Evolutionary conservation across 2,797 vertebrate genomes (phyloP), one percentile per base, ranked within the genome.

Genomic region (Pteropus rufus): DNA sequence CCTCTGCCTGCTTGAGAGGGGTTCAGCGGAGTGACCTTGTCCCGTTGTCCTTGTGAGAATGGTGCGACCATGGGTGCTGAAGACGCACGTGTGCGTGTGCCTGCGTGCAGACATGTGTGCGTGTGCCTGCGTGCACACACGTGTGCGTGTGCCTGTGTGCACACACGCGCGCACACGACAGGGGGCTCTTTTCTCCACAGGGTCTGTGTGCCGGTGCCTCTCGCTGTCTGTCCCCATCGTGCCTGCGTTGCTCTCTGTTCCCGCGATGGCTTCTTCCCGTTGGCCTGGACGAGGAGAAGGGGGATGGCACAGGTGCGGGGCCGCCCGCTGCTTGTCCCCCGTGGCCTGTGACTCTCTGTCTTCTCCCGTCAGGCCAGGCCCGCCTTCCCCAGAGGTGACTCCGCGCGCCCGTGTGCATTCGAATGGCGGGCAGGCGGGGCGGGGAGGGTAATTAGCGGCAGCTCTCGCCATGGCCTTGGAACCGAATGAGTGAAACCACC

Each of bases 11-110:
- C 97, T 98, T 98, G 97, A 97, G 97, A 96, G 97, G 94, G 98
- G 97, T 95, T 98, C 97, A 96, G 93, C 98, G 98, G 96, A 98
- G 97, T 98, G 98, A 99, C 98, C 98, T 99, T 99, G 98, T 98
- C 97, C 94, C 7, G 81, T 95, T 97, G 98, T 98, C 98, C 98
- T 99, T 98, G 95, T 69, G 77, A 80, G 80, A 96, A 92, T 83
- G 83, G 92, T 58, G 81, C 21, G 89, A 52, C 84, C 41, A 56
- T 92, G 44, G 69, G 95, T 82, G 97, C 93, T 54, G 39, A 64
- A 75, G 29, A 73, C 96, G 93, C 80, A 82, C 65, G 44, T 1
- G 23, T 7, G 46, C 19, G 10, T 23, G 36, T 19, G 69, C 34
- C 88, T 60, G 31, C 21, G n/a, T 1, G 2, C 29, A 54, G 21